Base-by-base conservation (phyloP, 2,888 invertebrate genomes). In the Panzeria rudis region DNA sequence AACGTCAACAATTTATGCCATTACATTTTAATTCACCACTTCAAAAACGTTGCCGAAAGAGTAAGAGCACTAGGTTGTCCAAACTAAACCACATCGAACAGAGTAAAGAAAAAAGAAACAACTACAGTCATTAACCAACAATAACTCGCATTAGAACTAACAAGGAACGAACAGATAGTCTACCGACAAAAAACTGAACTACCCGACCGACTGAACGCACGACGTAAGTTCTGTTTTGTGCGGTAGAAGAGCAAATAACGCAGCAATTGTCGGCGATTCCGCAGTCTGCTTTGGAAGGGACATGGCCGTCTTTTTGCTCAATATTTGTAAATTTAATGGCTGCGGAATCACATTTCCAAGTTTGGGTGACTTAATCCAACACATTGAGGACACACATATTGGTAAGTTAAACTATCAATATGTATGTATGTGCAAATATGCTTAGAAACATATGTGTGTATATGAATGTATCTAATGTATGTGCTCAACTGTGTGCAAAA, bases 231-330 rank as follows among this genome's bases (percentile, higher is more conserved):
- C 68, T 73, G 83, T 68, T 86, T 78, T 71, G 61, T 72, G 80
- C 78, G 71, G 66, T 82, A 75, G 73, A 84, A 84, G 82, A 86
- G 86, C 83, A 77, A 87, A 83, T 78, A 84, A 62, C 83, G 77
- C 79, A 81, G 78, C 81, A 71, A 73, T 79, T 73, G 83, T 87
- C 77, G 88, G 89, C 89, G 90, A 91, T 90, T 91, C 91, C 90
- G 89, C 90, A 91, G 91, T 91, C 91, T 91, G 91, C 90, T 90
- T 90, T 90, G 89, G 90, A 90, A 89, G 91, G 90, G 93, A 92
- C 93, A 97, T 97, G 97, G 97, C 97, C 94, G 96, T 97, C 94
- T 97, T 97, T 94, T 95, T 97, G 94, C 94, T 96, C 93, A 97
- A 97, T 94, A 95, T 95, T 94, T 97, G 97, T 94, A 97, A 96